Conservation (phyloP, 2,113 vertebrate species). For the Proteles cristata region DNA sequence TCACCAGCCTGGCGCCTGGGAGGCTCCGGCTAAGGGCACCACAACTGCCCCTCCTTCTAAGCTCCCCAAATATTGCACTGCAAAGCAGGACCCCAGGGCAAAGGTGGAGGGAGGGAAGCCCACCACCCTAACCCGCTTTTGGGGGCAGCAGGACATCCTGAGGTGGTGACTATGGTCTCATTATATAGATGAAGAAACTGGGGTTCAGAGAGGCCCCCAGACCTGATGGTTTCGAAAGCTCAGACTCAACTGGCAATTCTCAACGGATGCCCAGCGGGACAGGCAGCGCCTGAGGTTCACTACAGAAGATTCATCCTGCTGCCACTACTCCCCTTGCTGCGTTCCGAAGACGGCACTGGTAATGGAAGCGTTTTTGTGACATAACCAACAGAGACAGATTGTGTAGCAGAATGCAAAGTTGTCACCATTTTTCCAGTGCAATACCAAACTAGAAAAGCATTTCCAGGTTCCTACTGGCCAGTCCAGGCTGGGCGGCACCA, state of each 20-base stretch:
- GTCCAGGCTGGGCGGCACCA: not conserved
- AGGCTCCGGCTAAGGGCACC: not conserved
- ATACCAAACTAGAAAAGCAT: not conserved
- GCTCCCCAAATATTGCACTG: not conserved
- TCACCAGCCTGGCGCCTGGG: no score
- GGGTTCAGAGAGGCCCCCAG: not conserved
- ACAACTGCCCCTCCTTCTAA: not conserved
- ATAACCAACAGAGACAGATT: not conserved
- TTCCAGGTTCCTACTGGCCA: not conserved
- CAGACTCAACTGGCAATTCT: not conserved
- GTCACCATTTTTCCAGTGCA: not conserved
- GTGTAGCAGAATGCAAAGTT: not conserved
- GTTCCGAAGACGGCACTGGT: not conserved
- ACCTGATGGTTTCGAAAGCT: not conserved
- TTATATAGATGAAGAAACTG: not conserved
- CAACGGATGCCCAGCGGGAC: accelerated
- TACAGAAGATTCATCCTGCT: not conserved
- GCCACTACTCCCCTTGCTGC: not conserved
- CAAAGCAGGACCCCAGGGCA: not conserved
- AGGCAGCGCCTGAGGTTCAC: not conserved
- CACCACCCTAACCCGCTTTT: not conserved
- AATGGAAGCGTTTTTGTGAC: not conserved
- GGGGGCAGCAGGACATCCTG: not conserved
- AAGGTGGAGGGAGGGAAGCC: not conserved
- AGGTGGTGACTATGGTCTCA: not conserved